Evolutionary conservation across 2,797 vertebrate species (phyloP).

Genomic region (Ceyx erithaca): DNA sequence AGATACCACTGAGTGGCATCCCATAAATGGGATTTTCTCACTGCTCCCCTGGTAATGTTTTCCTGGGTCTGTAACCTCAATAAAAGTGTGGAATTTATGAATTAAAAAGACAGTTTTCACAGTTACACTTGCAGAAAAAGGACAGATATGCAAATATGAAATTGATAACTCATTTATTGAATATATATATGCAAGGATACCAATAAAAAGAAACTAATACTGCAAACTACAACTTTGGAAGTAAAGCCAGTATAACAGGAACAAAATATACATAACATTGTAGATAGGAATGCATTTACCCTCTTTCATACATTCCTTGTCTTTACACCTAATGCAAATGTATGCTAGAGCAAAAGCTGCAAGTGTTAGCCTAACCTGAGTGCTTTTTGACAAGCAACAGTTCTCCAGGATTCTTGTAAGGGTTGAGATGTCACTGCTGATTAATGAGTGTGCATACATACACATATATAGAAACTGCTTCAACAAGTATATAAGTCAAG

Average conservation of each 20-base stretch:
- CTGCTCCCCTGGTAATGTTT: background rate
- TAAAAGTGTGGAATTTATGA: background rate
- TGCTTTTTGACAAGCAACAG: conserved; percentile 75
- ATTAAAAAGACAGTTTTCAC: background rate
- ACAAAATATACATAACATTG: conserved; percentile 81
- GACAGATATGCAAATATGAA: conserved; percentile 74
- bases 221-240: conserved; percentile 82
- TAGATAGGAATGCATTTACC: conserved; percentile 79
- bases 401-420: conserved; percentile 71
- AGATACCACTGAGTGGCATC: background rate
- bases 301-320: conserved; percentile 76
- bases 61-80: background rate
- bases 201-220: conserved; percentile 82
- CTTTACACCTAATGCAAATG: conserved; percentile 76
- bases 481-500: conserved; percentile 14
- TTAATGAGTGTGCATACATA: conserved; percentile 55
- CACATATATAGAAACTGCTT: conserved; percentile 66
- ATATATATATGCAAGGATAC: conserved; percentile 80
- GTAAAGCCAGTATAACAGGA: conserved; percentile 82
- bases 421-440: conserved; percentile 69
- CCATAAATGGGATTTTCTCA: background rate
- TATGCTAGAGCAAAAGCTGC: conserved; percentile 75
- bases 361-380: conserved; percentile 71
- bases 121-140: conserved; percentile 56
- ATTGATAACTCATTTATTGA: conserved; percentile 81